Evolutionary conservation across 2,888 invertebrate genomes (phyloP).

Genomic region (Ochlodes sylvanus): DNA sequence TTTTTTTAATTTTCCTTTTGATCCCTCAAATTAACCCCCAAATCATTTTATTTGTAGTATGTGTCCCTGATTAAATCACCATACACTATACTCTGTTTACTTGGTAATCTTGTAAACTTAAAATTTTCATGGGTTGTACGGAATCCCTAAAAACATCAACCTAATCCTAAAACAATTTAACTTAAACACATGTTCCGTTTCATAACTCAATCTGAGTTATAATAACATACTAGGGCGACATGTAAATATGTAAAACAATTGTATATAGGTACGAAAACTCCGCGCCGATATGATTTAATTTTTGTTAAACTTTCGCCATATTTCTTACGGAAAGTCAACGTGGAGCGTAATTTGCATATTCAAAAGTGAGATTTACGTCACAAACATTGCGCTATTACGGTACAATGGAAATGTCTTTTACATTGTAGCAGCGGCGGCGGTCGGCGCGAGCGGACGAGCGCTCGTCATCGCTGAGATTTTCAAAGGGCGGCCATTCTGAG

Average conservation of each 20-base stretch:
- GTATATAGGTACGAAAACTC: slow-evolving; percentile 61
- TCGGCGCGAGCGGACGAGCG: slow-evolving; percentile 48
- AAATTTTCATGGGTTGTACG: background rate
- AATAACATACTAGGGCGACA: slow-evolving; percentile 17
- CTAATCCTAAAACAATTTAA: background rate
- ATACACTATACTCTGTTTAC: too few relatives aligned
- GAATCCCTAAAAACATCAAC: background rate
- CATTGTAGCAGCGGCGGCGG: slow-evolving; percentile 66
- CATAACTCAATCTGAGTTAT: background rate
- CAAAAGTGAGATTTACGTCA: slow-evolving; percentile 71
- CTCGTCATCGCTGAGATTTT: slow-evolving; percentile 50
- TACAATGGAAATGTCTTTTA: slow-evolving; percentile 82
- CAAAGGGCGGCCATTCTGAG: slow-evolving; percentile 63
- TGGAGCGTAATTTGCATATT: slow-evolving; percentile 80
- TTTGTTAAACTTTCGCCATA: slow-evolving; percentile 79
- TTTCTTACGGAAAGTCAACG: slow-evolving; percentile 73
- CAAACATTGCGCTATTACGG: slow-evolving; percentile 81
- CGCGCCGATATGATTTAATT: slow-evolving; percentile 77
- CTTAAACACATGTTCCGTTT: background rate
- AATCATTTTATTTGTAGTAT: too few relatives aligned
- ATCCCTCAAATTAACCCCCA: too few relatives aligned
- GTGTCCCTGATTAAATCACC: too few relatives aligned
- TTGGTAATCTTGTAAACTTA: too few relatives aligned
- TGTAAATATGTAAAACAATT: slow-evolving; percentile 53
- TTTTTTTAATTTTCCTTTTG: too few relatives aligned